A percentile compares a stretch with the other conserved stretches of the same genome.
These are phyloP conservation scores for Steatornis caripensis DNA, from an alignment of 2,113 vertebrate genomes.

Conservation along the genomic window DNA sequence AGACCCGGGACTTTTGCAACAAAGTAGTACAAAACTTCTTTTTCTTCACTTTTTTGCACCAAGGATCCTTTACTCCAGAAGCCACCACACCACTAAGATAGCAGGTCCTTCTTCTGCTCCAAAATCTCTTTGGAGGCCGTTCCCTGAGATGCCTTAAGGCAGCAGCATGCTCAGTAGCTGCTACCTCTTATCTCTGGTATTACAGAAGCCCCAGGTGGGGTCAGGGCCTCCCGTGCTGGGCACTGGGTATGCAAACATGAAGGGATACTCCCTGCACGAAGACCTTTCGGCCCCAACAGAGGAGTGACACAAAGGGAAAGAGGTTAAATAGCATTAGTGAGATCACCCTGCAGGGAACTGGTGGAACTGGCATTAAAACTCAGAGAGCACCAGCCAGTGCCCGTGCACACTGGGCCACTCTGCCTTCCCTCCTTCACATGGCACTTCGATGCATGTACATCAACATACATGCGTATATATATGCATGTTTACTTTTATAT, in stretches of 20 bases:
- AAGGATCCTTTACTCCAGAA: not conserved
- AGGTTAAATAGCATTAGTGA: not conserved
- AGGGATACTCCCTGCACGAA: not conserved
- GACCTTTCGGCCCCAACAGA: not conserved
- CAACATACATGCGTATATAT: not conserved
- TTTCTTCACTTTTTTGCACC: not conserved
- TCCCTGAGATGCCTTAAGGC: not conserved
- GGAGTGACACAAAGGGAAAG: not conserved
- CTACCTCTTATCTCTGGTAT: not conserved
- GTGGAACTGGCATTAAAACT: not conserved
- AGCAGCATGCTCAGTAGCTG: not conserved
- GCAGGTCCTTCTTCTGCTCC: not conserved
- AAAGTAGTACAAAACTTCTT: not conserved
- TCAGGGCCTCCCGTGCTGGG: not conserved
- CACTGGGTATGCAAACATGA: not conserved
- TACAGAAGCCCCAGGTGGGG: not conserved
- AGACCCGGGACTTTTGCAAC: not conserved
- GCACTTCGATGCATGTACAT: fast-evolving
- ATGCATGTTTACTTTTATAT: not conserved
- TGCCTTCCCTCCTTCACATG: not conserved
- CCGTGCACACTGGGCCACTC: not conserved
- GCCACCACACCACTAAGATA: not conserved
- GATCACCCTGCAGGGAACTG: not conserved
- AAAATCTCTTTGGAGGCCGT: not conserved
- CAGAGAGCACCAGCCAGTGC: not conserved